These are phyloP conservation scores for Euphydryas editha DNA, from an alignment of 2,888 invertebrate species.

Conservation along the genomic window DNA sequence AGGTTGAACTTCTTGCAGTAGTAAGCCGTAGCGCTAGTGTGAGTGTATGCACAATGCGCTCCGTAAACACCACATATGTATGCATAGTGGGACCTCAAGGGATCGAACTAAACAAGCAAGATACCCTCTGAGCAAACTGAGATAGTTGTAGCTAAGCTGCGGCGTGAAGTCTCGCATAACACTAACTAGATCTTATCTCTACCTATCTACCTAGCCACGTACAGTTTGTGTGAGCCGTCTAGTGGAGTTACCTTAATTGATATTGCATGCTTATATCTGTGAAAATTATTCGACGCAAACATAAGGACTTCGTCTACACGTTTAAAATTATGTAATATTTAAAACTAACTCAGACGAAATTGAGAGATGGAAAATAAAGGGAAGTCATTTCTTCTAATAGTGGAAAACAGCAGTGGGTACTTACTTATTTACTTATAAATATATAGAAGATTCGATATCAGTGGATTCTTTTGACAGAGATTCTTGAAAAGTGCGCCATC, in stretches of 20 bases:
- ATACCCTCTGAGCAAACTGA: constrained; percentile 20
- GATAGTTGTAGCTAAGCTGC: constrained; percentile 13
- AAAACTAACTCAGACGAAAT: too few species aligned
- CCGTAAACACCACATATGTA: constrained; percentile 9
- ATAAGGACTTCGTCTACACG: too few species aligned
- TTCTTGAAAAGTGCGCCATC: too few species aligned
- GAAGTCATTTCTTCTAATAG: too few species aligned
- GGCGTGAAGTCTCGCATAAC: constrained; percentile 11
- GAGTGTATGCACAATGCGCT: constrained; percentile 11
- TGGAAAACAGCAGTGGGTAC: too few species aligned
- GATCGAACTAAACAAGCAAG: constrained; percentile 15
- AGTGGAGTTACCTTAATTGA: not conserved
- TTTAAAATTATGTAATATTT: not conserved
- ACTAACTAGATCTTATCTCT: constrained; percentile 9
- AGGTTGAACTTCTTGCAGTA: not conserved
- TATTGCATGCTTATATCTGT: not conserved
- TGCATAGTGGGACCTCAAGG: constrained; percentile 11
- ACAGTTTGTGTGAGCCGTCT: not conserved
- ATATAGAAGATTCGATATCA: too few species aligned
- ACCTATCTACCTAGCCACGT: not conserved
- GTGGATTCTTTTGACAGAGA: too few species aligned
- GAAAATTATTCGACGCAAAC: not conserved
- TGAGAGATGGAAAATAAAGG: too few species aligned
- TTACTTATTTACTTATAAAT: too few species aligned
- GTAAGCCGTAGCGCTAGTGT: not conserved